A percentile compares a stretch with the other conserved stretches of the same genome.
phyloP scores from a whole-genome alignment of 2,113 vertebrate genomes.

The Strix uralensis region DNA sequence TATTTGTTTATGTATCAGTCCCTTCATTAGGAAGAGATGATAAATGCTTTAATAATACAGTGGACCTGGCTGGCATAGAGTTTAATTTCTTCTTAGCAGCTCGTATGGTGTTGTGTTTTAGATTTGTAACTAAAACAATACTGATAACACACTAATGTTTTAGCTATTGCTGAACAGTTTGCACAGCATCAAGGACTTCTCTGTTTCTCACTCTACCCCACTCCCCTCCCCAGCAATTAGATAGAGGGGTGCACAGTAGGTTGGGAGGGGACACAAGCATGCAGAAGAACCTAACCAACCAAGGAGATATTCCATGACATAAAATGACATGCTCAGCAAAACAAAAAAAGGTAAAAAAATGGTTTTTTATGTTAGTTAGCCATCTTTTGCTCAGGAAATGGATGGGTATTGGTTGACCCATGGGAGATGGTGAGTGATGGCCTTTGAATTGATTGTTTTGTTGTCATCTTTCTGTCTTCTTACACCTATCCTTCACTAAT shows the following conservation, averaged over 20 bases:
- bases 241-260: neutral
- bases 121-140: neutral
- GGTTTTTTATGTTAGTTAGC: neutral
- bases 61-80: neutral
- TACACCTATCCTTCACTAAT: neutral
- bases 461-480: neutral
- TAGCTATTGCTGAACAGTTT: neutral
- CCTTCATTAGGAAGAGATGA: neutral
- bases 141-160: neutral
- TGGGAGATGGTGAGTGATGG: neutral
- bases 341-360: rapidly evolving
- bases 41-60: neutral
- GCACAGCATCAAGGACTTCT: neutral
- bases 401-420: rapidly evolving
- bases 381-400: neutral
- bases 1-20: neutral
- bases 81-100: neutral
- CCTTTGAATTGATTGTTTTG: neutral
- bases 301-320: neutral
- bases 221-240: neutral
- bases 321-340: neutral
- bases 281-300: neutral
- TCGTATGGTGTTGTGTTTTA: neutral
- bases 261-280: neutral
- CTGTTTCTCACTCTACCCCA: neutral